These are phyloP conservation scores for Chloroceryle amazona DNA, from an alignment of 2,797 vertebrate species.

Conservation along the genomic window DNA sequence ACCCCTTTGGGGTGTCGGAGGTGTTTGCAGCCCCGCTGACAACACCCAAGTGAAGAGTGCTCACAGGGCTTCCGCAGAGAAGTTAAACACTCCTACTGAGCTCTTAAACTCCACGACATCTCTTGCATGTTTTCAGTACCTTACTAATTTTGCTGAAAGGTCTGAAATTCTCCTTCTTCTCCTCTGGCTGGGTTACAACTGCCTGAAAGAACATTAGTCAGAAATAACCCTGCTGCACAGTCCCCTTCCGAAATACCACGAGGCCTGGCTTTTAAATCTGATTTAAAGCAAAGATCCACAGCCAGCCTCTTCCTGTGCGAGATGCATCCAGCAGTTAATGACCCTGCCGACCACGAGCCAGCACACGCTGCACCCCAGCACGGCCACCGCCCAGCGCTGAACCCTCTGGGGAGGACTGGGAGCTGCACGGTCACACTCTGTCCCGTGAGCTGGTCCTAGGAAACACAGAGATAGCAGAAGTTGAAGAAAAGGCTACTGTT, in stretches of 20 bases:
- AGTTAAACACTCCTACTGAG: not conserved
- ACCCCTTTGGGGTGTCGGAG: not conserved
- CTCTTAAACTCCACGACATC: not conserved
- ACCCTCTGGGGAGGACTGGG: not conserved
- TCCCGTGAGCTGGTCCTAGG: not conserved
- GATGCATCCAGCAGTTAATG: not conserved
- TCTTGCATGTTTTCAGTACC: not conserved
- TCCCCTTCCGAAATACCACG: not conserved
- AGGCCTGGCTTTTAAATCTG: not conserved
- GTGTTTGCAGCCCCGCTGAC: not conserved
- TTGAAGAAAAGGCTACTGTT: conserved; percentile 13
- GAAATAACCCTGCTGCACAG: not conserved
- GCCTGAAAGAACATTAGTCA: not conserved
- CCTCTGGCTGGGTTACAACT: not conserved
- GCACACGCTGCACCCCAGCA: not conserved
- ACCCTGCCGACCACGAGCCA: not conserved
- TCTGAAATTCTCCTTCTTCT: not conserved
- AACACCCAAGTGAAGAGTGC: not conserved
- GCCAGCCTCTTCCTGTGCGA: not conserved
- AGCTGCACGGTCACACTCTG: not conserved
- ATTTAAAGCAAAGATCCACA: not conserved
- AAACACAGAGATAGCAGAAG: not conserved
- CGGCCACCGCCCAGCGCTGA: not conserved
- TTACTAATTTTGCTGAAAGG: not conserved
- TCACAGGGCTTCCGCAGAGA: not conserved